Percentiles rank a stretch among this genome's conserved stretches.
Evolutionary conservation across 2,888 invertebrate species (phyloP).

Genomic region (Andrena flavipes): DNA sequence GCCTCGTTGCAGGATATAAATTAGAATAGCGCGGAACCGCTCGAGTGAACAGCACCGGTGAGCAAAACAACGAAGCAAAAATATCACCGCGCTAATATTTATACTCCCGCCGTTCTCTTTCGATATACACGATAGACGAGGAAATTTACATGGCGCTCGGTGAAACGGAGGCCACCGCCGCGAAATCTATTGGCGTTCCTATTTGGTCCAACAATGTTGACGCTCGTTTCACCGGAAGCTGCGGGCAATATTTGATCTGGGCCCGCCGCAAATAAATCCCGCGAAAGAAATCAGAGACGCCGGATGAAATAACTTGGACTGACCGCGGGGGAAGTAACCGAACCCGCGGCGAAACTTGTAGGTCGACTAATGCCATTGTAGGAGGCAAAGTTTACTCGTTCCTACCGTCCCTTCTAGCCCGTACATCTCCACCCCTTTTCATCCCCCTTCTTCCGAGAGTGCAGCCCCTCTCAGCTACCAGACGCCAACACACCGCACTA

Average conservation of each 20-base stretch:
- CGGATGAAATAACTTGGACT: constrained; percentile 52
- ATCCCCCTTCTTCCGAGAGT: background rate
- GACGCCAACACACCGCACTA: background rate
- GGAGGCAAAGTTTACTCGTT: constrained; percentile 62
- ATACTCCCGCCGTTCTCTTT: background rate
- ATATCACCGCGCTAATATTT: constrained; percentile 12
- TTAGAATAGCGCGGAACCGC: background rate
- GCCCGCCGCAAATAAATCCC: constrained; percentile 6
- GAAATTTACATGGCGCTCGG: background rate
- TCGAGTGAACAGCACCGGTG: background rate
- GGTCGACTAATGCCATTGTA: constrained; percentile 62
- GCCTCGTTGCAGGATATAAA: background rate
- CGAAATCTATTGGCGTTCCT: background rate
- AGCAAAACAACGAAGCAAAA: background rate
- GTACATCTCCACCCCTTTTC: constrained; percentile 9
- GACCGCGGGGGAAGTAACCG: constrained; percentile 20
- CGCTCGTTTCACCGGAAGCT: constrained; percentile 9
- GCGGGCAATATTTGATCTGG: constrained; percentile 46
- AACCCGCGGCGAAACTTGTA: constrained; percentile 50
- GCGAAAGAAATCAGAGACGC: constrained; percentile 38
- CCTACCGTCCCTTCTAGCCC: background rate
- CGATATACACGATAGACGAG: background rate
- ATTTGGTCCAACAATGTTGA: constrained; percentile 36
- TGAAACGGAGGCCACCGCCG: background rate
- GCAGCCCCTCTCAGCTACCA: background rate